Evolutionary conservation across 2,113 vertebrate genomes (phyloP).

Genomic region (Camelus bactrianus): DNA sequence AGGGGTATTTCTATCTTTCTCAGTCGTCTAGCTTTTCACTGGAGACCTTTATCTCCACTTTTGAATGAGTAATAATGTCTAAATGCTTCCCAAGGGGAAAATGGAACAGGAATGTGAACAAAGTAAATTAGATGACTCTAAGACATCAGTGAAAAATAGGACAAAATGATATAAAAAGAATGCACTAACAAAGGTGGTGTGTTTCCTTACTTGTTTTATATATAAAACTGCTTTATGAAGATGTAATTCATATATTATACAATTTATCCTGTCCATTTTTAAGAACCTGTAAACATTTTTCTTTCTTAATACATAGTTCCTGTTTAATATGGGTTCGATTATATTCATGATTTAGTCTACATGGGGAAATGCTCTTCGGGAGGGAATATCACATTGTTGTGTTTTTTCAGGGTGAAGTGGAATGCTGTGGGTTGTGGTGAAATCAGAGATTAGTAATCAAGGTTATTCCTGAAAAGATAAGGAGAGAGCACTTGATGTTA

Average conservation of each 20-base stretch:
- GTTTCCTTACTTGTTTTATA: neutral
- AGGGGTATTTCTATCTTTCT: slow-evolving; percentile 39
- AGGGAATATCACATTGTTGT: neutral
- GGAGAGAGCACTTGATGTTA: neutral
- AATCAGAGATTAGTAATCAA: slow-evolving; percentile 3
- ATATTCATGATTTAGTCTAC: neutral
- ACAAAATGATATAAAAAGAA: neutral
- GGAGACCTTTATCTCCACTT: slow-evolving; percentile 23
- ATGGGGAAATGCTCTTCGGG: neutral
- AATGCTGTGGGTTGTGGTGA: neutral
- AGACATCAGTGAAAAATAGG: neutral
- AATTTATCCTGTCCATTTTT: neutral
- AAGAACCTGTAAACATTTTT: neutral
- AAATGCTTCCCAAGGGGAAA: slow-evolving; percentile 6
- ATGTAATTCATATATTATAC: neutral
- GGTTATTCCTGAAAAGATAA: neutral
- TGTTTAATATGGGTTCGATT: neutral
- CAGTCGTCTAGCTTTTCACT: slow-evolving; percentile 1
- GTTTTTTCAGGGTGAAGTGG: neutral
- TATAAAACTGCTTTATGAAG: neutral
- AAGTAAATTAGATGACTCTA: neutral
- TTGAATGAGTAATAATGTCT: slow-evolving; percentile 41
- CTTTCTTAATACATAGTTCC: neutral
- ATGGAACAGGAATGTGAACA: neutral
- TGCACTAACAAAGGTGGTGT: neutral